These are phyloP conservation scores for Conchocele bisecta DNA, from an alignment of 2,888 invertebrate genomes.

Conservation along the genomic window DNA sequence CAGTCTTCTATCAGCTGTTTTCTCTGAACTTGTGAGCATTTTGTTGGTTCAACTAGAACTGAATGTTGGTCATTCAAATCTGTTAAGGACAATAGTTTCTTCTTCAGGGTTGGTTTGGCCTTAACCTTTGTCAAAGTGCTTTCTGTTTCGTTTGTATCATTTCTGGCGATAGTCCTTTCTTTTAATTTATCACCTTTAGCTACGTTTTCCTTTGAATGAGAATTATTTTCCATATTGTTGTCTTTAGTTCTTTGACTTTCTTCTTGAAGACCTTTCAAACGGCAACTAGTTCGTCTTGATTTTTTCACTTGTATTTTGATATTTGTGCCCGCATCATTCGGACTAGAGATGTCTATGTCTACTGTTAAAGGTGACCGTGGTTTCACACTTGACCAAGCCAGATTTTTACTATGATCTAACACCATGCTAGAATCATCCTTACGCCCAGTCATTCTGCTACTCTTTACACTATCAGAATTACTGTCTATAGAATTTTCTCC, in stretches of 20 bases:
- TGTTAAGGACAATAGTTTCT: constrained; percentile 60
- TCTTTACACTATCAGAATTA: too few relatives aligned
- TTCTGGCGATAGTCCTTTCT: background rate
- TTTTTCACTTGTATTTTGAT: too few relatives aligned
- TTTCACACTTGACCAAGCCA: too few relatives aligned
- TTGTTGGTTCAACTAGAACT: constrained; percentile 59
- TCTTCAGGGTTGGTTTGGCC: constrained; percentile 46
- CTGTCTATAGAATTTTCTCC: too few relatives aligned
- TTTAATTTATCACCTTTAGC: background rate
- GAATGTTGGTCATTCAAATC: constrained; percentile 59
- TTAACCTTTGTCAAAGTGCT: constrained; percentile 3
- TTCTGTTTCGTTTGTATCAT: background rate
- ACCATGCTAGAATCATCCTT: too few relatives aligned
- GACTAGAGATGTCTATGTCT: too few relatives aligned
- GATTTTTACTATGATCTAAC: too few relatives aligned
- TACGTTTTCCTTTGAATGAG: background rate
- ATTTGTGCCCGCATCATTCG: too few relatives aligned
- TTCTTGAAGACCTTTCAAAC: background rate
- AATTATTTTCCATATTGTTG: background rate
- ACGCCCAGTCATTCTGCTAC: too few relatives aligned
- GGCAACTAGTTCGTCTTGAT: background rate
- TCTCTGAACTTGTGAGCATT: constrained; percentile 45
- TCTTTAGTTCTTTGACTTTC: background rate
- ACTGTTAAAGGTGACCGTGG: too few relatives aligned
- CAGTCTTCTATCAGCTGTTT: constrained; percentile 11